These are phyloP conservation scores for Melieria picta DNA, from an alignment of 2,888 invertebrate species.

Conservation along the genomic window DNA sequence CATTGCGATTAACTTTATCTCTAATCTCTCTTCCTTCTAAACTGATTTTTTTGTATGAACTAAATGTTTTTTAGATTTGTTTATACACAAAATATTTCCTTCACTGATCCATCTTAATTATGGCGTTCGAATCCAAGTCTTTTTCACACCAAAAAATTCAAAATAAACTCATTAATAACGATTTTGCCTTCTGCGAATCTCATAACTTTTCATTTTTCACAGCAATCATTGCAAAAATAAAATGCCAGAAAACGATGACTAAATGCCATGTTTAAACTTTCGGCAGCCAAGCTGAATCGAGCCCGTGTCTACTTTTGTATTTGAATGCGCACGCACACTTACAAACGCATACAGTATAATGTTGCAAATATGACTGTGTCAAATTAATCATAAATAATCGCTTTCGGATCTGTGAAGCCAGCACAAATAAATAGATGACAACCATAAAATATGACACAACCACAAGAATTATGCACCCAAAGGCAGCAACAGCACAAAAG, in stretches of 20 bases:
- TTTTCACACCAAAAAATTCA: no score
- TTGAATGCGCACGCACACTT: neutral
- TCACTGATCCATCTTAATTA: no score
- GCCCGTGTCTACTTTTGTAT: neutral
- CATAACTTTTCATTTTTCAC: no score
- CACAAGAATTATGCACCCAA: neutral
- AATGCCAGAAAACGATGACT: neutral
- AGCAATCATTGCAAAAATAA: no score
- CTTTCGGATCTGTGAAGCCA: neutral
- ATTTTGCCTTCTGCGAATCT: no score
- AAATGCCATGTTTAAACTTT: neutral
- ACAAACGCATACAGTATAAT: neutral
- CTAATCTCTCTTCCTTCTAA: no score
- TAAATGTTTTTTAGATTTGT: no score
- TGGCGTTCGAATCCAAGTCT: no score
- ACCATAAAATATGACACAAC: slow-evolving; percentile 1
- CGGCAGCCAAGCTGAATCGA: neutral
- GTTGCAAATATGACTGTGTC: neutral
- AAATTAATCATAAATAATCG: slow-evolving; percentile 23
- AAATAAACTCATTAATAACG: no score
- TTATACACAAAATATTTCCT: no score
- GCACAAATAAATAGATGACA: slow-evolving; percentile 1
- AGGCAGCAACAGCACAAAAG: neutral
- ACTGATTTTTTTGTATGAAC: no score
- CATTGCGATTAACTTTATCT: no score